phyloP scores from a whole-genome alignment of 2,888 invertebrate species.

The Blera fallax region DNA sequence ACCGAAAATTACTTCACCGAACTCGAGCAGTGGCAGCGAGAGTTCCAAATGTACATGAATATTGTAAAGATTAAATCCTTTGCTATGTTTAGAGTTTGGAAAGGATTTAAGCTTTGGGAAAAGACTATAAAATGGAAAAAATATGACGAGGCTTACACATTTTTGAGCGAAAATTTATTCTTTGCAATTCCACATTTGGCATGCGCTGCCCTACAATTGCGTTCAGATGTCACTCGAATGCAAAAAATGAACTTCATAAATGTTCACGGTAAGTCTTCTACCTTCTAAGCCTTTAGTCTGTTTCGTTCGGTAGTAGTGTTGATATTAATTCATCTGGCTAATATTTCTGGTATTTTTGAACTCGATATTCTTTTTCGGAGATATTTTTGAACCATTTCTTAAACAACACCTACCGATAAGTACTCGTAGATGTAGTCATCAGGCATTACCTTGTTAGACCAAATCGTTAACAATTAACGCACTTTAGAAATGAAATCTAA shows the following conservation, averaged over 20 bases:
- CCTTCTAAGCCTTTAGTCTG: too few relatives aligned
- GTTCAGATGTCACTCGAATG: constrained; percentile 86
- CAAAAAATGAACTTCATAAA: constrained; percentile 86
- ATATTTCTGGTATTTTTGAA: too few relatives aligned
- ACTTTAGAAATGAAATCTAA: too few relatives aligned
- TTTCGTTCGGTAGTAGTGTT: too few relatives aligned
- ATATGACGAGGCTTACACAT: constrained; percentile 84
- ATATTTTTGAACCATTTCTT: too few relatives aligned
- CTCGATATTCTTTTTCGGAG: too few relatives aligned
- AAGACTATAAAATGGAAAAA: constrained; percentile 88
- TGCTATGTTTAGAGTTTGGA: constrained; percentile 87
- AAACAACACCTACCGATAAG: too few relatives aligned
- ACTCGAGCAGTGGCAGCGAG: constrained; percentile 90
- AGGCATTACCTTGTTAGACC: too few relatives aligned
- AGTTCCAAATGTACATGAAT: constrained; percentile 90
- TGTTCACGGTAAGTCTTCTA: constrained; percentile 81
- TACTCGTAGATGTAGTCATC: too few relatives aligned
- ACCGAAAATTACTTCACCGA: constrained; percentile 91
- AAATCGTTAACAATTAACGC: too few relatives aligned
- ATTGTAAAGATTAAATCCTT: constrained; percentile 89
- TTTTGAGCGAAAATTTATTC: constrained; percentile 87
- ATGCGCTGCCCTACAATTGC: constrained; percentile 87
- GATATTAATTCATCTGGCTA: too few relatives aligned
- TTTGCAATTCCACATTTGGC: constrained; percentile 88
- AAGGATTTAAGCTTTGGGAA: constrained; percentile 91